Base-by-base conservation (phyloP, 2,888 invertebrate genomes). In the Suillia variegata region DNA sequence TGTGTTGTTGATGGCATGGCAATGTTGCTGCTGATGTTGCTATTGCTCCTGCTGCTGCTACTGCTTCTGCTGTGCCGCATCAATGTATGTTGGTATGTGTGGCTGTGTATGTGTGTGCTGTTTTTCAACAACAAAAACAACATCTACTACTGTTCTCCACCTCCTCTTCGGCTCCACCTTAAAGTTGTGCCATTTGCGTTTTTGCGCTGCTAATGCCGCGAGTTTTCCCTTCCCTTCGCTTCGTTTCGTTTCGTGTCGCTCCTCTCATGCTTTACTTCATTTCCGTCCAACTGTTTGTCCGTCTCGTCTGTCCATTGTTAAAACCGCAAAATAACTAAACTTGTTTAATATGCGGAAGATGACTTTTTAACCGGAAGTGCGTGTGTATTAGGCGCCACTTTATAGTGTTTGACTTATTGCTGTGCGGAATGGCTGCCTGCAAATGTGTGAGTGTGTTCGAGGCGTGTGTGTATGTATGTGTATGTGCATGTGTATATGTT, bases 1-100 rank as follows among this genome's bases (percentile, higher is more conserved):
- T 62, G 62, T 61, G 56, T 54, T 63, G 52, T 55, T 60, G 62
- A 66, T 64, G 62, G 56, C 51, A 42, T 59, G 33, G 63, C 50
- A 50, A 54, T 55, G 54, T 47, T 58, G 57, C 26, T 51, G 24
- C 31, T 22, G 8, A 42, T 45, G 54, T n/a, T n/a, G 24, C 38
- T 53, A 38, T 21, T 53, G 20, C 18, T 18, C 38, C 42, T 38
- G 20, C 42, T 53, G 38, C 22, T 54, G 5, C 17, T 24, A 15
- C n/a, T 49, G 17, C 34, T 51, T 18, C 24, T 47, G 38, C 18
- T 49, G 50, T 51, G 26, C 8, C 8, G 22, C 22, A 33, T 20
- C 21, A 34, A 34, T 21, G 8, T 34, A 34, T 52, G 20, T 33
- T 13, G 17, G 52, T 18, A 33, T 52, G 52, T 22, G 34, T 13